Percentiles rank a stretch among this genome's conserved stretches.
These are phyloP conservation scores for Euplexia lucipara DNA, from an alignment of 2,888 invertebrate genomes.

Conservation along the genomic window DNA sequence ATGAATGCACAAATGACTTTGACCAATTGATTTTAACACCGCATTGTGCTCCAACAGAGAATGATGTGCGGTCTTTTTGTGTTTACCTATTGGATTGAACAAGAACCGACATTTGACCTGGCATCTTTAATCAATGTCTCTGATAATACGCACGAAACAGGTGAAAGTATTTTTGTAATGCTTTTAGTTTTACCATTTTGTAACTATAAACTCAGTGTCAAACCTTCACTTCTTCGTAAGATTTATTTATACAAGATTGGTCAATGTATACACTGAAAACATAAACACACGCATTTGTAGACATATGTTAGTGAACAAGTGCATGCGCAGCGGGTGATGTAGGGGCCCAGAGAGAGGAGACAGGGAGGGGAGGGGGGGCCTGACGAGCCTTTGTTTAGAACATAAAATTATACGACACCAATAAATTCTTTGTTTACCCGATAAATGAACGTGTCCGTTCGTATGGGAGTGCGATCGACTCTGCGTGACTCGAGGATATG, in stretches of 20 bases:
- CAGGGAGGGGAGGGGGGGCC: slow-evolving; percentile 61
- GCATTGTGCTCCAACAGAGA: slow-evolving; percentile 76
- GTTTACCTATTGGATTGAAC: slow-evolving; percentile 70
- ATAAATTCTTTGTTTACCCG: slow-evolving; percentile 90
- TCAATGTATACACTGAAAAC: slow-evolving; percentile 83
- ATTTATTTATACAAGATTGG: slow-evolving; percentile 80
- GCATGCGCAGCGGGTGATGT: slow-evolving; percentile 80
- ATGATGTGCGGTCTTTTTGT: slow-evolving; percentile 72
- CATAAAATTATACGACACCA: slow-evolving; percentile 90
- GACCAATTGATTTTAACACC: slow-evolving; percentile 88
- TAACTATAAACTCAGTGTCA: slow-evolving; percentile 72
- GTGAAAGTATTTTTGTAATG: slow-evolving; percentile 60
- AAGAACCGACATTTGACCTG: slow-evolving; percentile 69
- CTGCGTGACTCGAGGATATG: slow-evolving; percentile 73
- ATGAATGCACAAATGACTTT: slow-evolving; percentile 85
- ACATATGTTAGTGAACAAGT: slow-evolving; percentile 86
- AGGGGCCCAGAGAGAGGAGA: slow-evolving; percentile 48
- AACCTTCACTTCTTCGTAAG: slow-evolving; percentile 71
- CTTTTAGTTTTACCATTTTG: slow-evolving; percentile 62
- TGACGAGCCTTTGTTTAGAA: slow-evolving; percentile 89
- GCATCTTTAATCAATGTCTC: slow-evolving; percentile 65
- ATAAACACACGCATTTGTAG: slow-evolving; percentile 87
- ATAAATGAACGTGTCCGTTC: slow-evolving; percentile 84
- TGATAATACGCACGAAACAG: slow-evolving; percentile 55
- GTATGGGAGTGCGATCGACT: slow-evolving; percentile 77